Evolutionary conservation across 2,113 vertebrate genomes (phyloP).

Genomic region (Toxotes jaculatrix): DNA sequence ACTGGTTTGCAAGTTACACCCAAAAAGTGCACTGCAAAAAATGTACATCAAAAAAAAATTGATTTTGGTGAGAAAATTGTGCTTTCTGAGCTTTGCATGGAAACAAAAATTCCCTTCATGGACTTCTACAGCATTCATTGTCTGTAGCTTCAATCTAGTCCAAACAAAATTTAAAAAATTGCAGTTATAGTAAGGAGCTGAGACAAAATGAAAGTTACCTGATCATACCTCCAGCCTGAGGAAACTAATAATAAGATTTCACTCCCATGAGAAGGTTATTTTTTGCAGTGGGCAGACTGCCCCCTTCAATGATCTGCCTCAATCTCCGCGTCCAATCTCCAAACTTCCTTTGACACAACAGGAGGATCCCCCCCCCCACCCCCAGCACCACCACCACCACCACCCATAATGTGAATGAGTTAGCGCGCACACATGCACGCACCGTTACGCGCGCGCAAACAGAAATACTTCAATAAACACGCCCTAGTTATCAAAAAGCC

Average conservation of each 20-base stretch:
- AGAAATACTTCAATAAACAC: slow-evolving; percentile 50
- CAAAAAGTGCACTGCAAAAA: not conserved
- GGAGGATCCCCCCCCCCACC: slow-evolving; percentile 50
- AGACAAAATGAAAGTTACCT: slow-evolving; percentile 22
- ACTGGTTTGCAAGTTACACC: not conserved
- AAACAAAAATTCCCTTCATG: not conserved
- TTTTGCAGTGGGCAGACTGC: slow-evolving; percentile 21
- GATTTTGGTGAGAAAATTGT: not conserved
- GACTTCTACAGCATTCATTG: not conserved
- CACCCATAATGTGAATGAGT: not conserved
- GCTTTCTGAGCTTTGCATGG: not conserved
- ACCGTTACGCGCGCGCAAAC: slow-evolving; percentile 28
- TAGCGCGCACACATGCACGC: not conserved
- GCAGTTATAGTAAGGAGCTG: not conserved
- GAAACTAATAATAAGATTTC: not conserved
- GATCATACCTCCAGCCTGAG: not conserved
- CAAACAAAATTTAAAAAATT: not conserved
- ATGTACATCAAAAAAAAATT: too few relatives aligned
- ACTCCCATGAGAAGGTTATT: not conserved
- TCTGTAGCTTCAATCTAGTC: not conserved
- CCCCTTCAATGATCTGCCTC: slow-evolving; percentile 24
- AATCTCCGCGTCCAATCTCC: slow-evolving; percentile 42
- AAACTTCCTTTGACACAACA: slow-evolving; percentile 72
- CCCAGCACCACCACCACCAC: too few relatives aligned
- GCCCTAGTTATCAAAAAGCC: slow-evolving; percentile 33